Evolutionary conservation across 2,113 vertebrate genomes (phyloP).

Genomic region (Albula goreensis): DNA sequence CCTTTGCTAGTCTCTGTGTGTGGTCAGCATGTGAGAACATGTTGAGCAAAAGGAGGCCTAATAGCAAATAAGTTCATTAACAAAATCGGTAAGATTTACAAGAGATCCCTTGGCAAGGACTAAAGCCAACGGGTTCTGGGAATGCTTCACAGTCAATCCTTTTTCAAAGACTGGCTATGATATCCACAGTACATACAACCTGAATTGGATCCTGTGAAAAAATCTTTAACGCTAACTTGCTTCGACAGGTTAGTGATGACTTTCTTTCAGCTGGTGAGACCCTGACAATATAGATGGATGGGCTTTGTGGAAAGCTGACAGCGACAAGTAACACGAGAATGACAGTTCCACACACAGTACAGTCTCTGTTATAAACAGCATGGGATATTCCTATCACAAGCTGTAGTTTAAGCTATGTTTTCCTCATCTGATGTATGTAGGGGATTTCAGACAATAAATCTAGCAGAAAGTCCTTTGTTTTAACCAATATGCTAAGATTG

Average conservation of each 20-base stretch:
- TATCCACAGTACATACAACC: not conserved
- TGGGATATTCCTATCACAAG: not conserved
- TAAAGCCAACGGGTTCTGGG: not conserved
- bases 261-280: constrained; percentile 36
- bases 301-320: not conserved
- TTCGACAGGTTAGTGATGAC: constrained; percentile 56
- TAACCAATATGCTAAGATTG: not conserved
- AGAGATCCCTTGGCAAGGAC: not conserved
- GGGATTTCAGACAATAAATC: not conserved
- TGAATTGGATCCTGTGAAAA: constrained; percentile 16
- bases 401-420: not conserved
- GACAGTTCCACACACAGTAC: not conserved
- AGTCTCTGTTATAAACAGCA: not conserved
- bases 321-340: not conserved
- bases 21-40: not conserved
- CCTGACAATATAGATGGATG: constrained; percentile 53
- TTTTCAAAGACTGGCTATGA: not conserved
- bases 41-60: too few relatives aligned
- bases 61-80: not conserved
- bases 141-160: not conserved
- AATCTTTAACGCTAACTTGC: constrained; percentile 38
- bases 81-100: not conserved
- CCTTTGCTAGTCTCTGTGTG: not conserved
- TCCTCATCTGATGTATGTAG: not conserved
- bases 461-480: not conserved